Evolutionary conservation across 2,888 invertebrate species (phyloP), one percentile per base, ranked within the genome.

Genomic region (Phrixothrix hirtus): DNA sequence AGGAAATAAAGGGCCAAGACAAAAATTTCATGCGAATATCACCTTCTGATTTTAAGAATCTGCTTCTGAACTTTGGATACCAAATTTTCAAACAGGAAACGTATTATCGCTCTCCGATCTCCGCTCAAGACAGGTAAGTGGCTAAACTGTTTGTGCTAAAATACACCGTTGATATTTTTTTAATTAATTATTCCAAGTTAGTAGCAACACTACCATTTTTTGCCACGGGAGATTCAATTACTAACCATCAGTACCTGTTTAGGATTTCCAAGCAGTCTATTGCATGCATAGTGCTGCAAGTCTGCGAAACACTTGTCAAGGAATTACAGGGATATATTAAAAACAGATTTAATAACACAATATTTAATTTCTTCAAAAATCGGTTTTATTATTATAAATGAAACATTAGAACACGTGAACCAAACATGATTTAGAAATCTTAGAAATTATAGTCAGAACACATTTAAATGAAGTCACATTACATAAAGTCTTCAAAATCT

Each of bases 261-360:
- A 44, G 29, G 15, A 50, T 50, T 27, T 50, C 44, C 10, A 50
- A 44, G 30, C 50, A 50, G 36, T 44, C 43, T 11, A 50, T 50
- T 30, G 30, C 26, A 13, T n/a, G 14, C 9, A 50, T 50, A 6
- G 17, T 50, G n/a, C 30, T 37, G 14, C 27, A 50, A 44, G 44
- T 44, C n/a, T 50, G 50, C 10, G 1, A 5, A 21, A 44, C 44
- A 30, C 30, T 50, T 30, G 12, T 50, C 1, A 12, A 36, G 3
- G 36, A 21, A 11, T 16, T 44, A 30, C 12, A 26, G 15, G 44
- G 15, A 39, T 26, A 49, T 27, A 34, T 42, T n/a, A 42, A 49
- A 42, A 42, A 35, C 42, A 49, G 2, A 39, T 16, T 12, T 35
- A 7, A 10, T 35, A 7, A 16, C n/a, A 12, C 11, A 13, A 11